Base-by-base conservation (phyloP, 1,140 invertebrate genomes). In the Drosophila yakuba region DNA sequence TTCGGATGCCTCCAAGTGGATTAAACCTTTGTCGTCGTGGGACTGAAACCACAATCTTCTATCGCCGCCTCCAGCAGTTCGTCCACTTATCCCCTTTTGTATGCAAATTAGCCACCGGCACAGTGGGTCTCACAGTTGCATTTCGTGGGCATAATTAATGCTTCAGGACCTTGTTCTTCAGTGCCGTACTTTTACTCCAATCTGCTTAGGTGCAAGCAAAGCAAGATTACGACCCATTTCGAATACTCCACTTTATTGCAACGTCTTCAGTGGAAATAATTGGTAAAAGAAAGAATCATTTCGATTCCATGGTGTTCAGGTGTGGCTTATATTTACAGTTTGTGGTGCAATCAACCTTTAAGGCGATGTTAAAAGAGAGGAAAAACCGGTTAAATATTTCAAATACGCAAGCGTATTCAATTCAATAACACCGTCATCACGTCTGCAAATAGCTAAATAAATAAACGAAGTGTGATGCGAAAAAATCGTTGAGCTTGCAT, bases 341-440 rank as follows among this genome's bases (percentile, higher is more conserved):
- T 73, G 67, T 73, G 69, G 69, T 61, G 69, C 68, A 73, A 73
- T 73, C 68, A 61, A 73, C 69, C 67, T 73, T 73, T 73, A 25
- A 73, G 68, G 67, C 67, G 39, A 51, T 35, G 39, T 35, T 72
- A 45, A 23, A 35, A 72, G 69, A 72, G 67, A 67, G 0, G 14
- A 73, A 47, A 73, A 73, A 73, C 69, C 69, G 68, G 69, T 73
- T 73, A n/a, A 72, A 60, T 61, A 73, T 71, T 82, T 79, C 38
- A 35, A 69, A 71, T 66, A 45, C 38, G 41, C 48, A 48, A 45
- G 47, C 32, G 32, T 10, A 32, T 32, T 32, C 8, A 48, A 52
- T 45, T 71, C 43, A 71, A 44, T 72, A 58, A 11, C 51, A 45
- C 60, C 47, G 66, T 72, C 67, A 71, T 71, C 66, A 45, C 44